Conservation (phyloP, 2,888 invertebrate species). For the Agonum fuliginosum region DNA sequence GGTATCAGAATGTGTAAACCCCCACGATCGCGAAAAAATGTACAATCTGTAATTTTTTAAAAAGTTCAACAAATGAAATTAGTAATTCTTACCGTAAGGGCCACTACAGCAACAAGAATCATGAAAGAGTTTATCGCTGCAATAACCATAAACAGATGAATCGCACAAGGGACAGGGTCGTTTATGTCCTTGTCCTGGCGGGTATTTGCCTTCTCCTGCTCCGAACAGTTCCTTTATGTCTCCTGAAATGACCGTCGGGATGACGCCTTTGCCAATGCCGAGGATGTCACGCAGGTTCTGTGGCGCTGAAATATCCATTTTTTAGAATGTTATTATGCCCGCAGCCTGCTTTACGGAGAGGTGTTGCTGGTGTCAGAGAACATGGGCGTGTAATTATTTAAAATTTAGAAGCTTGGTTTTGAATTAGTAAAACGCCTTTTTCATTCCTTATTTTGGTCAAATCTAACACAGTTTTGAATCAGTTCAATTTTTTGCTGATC, state of each 20-base stretch:
- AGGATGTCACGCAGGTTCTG: constrained; percentile 6
- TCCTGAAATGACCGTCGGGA: constrained; percentile 13
- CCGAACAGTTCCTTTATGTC: constrained; percentile 38
- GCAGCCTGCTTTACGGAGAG: background rate
- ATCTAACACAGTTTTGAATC: too few relatives aligned
- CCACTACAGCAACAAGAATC: constrained; percentile 84
- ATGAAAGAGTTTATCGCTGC: constrained; percentile 83
- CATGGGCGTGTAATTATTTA: background rate
- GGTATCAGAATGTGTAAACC: too few relatives aligned
- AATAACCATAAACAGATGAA: constrained; percentile 85
- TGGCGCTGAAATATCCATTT: background rate
- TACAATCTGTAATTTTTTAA: too few relatives aligned
- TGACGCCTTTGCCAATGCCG: constrained; percentile 1
- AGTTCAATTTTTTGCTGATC: too few relatives aligned
- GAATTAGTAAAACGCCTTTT: too few relatives aligned
- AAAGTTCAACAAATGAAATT: background rate
- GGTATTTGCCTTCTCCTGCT: constrained; percentile 12
- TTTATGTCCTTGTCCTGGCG: constrained; percentile 47
- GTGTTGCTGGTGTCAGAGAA: background rate
- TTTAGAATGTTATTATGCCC: background rate
- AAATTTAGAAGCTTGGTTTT: background rate
- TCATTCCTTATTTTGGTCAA: too few relatives aligned
- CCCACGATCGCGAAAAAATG: background rate
- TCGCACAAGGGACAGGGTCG: constrained; percentile 83
- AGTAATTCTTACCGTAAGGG: constrained; percentile 71